These are phyloP conservation scores for Sisyra nigra DNA, from an alignment of 2,888 invertebrate genomes.

Conservation along the genomic window DNA sequence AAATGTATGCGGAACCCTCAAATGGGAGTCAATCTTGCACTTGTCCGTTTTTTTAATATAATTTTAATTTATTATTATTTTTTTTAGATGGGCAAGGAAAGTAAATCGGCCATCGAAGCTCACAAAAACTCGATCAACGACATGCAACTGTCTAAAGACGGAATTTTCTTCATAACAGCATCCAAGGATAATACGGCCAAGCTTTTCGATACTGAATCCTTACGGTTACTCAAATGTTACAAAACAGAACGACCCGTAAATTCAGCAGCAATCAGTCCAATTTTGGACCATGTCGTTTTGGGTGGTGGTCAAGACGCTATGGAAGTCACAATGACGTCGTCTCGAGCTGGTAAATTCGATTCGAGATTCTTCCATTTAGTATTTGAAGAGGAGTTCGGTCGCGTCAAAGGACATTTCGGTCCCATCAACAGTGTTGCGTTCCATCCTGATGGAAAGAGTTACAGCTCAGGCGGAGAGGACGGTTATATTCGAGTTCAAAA, in stretches of 20 bases:
- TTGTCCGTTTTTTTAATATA: neutral
- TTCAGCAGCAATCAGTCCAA: conserved; percentile 93
- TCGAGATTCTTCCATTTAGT: conserved; percentile 87
- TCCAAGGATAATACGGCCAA: conserved; percentile 95
- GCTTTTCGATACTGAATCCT: conserved; percentile 75
- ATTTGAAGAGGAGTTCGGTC: conserved; percentile 92
- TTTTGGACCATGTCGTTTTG: conserved; percentile 87
- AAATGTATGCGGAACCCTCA: neutral
- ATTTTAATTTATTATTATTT: conserved; percentile 10
- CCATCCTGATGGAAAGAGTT: conserved; percentile 94
- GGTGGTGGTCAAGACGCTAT: conserved; percentile 99
- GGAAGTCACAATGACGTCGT: conserved; percentile 93
- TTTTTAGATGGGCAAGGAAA: conserved; percentile 56
- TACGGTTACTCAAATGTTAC: conserved; percentile 84
- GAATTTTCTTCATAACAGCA: conserved; percentile 92
- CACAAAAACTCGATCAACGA: conserved; percentile 85
- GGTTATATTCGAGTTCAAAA: conserved; percentile 93
- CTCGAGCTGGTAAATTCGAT: conserved; percentile 93
- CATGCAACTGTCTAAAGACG: conserved; percentile 87
- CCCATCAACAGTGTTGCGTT: conserved; percentile 97
- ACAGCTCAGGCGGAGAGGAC: conserved; percentile 96
- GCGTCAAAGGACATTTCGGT: conserved; percentile 99
- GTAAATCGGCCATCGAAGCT: conserved; percentile 59
- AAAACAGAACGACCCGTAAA: conserved; percentile 97
- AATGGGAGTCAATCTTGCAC: neutral